Base-by-base conservation (phyloP, 2,888 invertebrate species). In the Ectobius pallidus region DNA sequence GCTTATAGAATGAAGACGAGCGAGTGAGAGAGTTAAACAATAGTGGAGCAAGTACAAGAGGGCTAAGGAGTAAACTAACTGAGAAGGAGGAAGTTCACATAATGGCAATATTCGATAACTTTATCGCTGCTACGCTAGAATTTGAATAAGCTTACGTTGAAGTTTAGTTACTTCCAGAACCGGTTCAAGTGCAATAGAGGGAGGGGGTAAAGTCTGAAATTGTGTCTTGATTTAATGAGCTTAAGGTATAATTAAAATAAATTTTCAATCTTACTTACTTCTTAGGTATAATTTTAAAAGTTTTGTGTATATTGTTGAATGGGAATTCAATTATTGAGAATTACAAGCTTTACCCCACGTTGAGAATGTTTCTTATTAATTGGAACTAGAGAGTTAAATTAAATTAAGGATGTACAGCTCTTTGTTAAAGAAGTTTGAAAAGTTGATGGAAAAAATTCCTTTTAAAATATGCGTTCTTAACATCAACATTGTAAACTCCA, bases 101-200 rank as follows among this genome's bases (percentile, higher is more conserved):
- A 61, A 61, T 32, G 32, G 61, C 30, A 61, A 61, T 32, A 61
- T 61, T 32, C 61, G 30, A 61, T 61, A 61, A 61, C 61, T 61
- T 61, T 61, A 3, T 61, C 18, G n/a, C 32, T 61, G 32, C n/a
- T n/a, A 61, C 32, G 30, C 1, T 61, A 32, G n/a, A 32, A 30
- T 61, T 61, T 61, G 32, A 30, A 18, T 61, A 32, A 1, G 14
- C 22, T 55, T 11, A 3, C 3, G 30, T 32, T 61, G 25, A 32
- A 61, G 61, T 61, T 52, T 61, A 32, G 61, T 61, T 25, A 16
- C 30, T 61, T 4, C n/a, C 6, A 16, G 3, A n/a, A 16, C 3
- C 3, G 46, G 46, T 16, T 39, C 7, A 39, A 39, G 39, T 6
- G 39, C 14, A 9, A 9, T 6, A 39, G 39, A 14, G 18, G 7